A percentile compares a stretch with the other conserved stretches of the same genome.
Evolutionary conservation across 2,113 vertebrate genomes (phyloP).

Genomic region (Terrapene triunguis): DNA sequence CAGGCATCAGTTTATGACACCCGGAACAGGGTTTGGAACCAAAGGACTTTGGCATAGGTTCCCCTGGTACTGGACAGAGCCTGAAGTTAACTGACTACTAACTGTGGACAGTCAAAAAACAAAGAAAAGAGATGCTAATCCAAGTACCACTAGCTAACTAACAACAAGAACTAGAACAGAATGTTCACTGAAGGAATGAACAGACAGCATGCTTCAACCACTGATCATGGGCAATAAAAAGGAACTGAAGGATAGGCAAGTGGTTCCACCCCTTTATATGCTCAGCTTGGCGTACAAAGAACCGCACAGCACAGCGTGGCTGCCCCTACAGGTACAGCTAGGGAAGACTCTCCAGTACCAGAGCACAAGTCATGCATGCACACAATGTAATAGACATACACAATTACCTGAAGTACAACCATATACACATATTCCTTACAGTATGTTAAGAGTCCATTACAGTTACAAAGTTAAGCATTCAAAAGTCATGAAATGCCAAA

Average conservation of each 20-base stretch:
- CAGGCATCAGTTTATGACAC: too few species aligned
- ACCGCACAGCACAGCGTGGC: not conserved
- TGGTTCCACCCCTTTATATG: not conserved
- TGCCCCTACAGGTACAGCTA: not conserved
- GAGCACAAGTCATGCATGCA: not conserved
- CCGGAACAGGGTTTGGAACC: too few species aligned
- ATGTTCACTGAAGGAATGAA: not conserved
- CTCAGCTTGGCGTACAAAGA: not conserved
- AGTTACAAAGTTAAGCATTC: conserved; percentile 14
- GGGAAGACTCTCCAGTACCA: not conserved
- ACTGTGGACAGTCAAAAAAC: too few species aligned
- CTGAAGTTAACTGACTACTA: too few species aligned
- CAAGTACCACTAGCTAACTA: not conserved
- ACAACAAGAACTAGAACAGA: not conserved
- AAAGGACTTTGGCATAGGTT: too few species aligned
- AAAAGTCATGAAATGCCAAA: not conserved
- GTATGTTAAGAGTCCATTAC: not conserved
- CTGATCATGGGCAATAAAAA: not conserved
- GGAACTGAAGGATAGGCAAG: not conserved
- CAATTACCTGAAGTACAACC: not conserved
- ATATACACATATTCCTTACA: not conserved
- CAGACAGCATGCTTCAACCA: not conserved
- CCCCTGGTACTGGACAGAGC: too few species aligned
- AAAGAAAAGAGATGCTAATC: too few species aligned
- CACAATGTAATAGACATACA: not conserved